phyloP scores from a whole-genome alignment of 2,113 vertebrate genomes.

The Crotalus helleri region DNA sequence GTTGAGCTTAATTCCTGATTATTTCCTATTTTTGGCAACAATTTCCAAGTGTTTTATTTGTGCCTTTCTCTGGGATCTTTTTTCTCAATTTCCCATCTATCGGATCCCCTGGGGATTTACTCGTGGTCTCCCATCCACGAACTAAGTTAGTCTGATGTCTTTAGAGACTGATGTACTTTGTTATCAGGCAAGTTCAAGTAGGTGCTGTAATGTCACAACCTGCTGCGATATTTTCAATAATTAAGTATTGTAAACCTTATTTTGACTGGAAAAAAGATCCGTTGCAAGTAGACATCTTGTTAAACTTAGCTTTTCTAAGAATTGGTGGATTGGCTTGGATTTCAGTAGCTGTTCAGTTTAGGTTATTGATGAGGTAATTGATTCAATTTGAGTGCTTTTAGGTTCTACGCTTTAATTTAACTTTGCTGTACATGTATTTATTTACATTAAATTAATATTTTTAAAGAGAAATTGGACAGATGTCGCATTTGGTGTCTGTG shows the following conservation, averaged over 20 bases:
- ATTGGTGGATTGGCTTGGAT: neutral
- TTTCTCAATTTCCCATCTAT: neutral
- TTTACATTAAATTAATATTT: neutral
- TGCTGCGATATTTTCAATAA: neutral
- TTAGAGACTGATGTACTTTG: neutral
- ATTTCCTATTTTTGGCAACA: neutral
- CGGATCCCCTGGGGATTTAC: neutral
- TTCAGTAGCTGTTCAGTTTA: neutral
- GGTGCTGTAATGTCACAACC: neutral
- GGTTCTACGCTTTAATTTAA: neutral
- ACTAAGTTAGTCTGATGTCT: neutral
- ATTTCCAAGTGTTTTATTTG: neutral
- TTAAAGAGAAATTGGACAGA: neutral
- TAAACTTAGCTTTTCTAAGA: accelerated
- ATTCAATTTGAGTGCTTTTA: neutral
- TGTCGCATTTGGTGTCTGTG: neutral
- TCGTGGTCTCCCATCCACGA: neutral
- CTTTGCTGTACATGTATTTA: neutral
- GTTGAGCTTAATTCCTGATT: neutral
- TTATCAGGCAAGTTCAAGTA: neutral
- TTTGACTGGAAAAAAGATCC: neutral
- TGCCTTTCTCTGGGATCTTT: neutral
- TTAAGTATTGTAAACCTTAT: neutral
- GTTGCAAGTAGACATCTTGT: neutral
- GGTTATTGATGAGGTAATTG: neutral